phyloP scores from a whole-genome alignment of 2,113 vertebrate species.

The Glaucomys volans region DNA sequence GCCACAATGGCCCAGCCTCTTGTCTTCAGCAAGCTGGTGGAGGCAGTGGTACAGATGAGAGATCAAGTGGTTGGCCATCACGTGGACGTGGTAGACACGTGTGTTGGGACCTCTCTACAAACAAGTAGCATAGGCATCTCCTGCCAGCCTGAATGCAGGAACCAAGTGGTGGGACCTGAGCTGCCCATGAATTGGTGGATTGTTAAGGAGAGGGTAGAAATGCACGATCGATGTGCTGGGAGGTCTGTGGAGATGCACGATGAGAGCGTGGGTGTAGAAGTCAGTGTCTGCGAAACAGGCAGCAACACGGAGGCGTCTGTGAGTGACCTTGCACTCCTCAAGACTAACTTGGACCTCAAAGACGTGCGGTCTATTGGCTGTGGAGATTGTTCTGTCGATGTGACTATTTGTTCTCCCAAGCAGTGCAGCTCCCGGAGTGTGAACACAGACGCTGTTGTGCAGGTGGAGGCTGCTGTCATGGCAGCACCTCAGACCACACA shows the following conservation, averaged over 20 bases:
- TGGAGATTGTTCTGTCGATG: slow-evolving; percentile 92
- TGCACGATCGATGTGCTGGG: slow-evolving; percentile 87
- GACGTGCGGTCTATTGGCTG: slow-evolving; percentile 90
- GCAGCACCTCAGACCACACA: slow-evolving; percentile 86
- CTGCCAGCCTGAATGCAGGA: slow-evolving; percentile 85
- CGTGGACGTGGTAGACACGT: slow-evolving; percentile 83
- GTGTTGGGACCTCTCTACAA: slow-evolving; percentile 85
- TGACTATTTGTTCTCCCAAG: slow-evolving; percentile 85
- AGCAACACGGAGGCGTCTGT: slow-evolving; percentile 90
- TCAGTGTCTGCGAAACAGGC: slow-evolving; percentile 86
- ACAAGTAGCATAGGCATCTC: slow-evolving; percentile 84
- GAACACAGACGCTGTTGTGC: slow-evolving; percentile 85
- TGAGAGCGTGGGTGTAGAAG: slow-evolving; percentile 87
- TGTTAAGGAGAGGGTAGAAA: slow-evolving; percentile 88
- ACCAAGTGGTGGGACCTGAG: slow-evolving; percentile 87
- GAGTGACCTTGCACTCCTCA: slow-evolving; percentile 64
- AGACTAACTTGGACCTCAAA: slow-evolving; percentile 54
- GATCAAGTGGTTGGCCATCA: slow-evolving; percentile 92
- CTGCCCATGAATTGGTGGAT: slow-evolving; percentile 91
- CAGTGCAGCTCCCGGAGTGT: slow-evolving; percentile 84
- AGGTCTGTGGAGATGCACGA: slow-evolving; percentile 81
- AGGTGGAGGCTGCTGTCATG: slow-evolving; percentile 88
- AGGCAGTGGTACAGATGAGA: slow-evolving; percentile 88
- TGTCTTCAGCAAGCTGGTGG: slow-evolving; percentile 90
- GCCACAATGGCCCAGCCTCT: slow-evolving; percentile 89